Percentiles rank a stretch among this genome's conserved stretches.
phyloP scores from a whole-genome alignment of 2,888 invertebrate genomes.

The Mythimna pallens region DNA sequence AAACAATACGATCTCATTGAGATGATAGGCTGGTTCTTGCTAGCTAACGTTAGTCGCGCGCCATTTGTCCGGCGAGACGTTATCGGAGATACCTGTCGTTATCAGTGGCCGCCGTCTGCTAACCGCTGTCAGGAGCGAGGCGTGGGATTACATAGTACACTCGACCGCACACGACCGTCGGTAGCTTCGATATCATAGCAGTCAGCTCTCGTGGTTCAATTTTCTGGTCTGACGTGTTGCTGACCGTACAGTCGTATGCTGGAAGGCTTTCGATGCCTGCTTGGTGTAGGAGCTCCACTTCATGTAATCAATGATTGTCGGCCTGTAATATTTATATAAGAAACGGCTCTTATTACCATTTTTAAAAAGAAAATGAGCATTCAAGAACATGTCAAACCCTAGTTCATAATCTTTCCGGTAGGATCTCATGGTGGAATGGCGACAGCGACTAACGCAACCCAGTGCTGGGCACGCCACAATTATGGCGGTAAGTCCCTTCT shows the following conservation, averaged over 20 bases:
- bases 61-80: slow-evolving; percentile 32
- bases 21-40: slow-evolving; percentile 4
- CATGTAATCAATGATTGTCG: background rate
- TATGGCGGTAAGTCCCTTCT: no score
- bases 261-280: background rate
- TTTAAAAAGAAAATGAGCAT: no score
- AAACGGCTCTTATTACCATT: no score
- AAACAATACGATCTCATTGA: background rate
- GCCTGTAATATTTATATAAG: no score
- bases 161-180: no score
- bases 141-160: slow-evolving; percentile 10
- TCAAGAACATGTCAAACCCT: no score
- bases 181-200: background rate
- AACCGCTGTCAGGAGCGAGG: slow-evolving; percentile 22
- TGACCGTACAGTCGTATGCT: background rate
- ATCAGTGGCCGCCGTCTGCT: slow-evolving; percentile 27
- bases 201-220: no score
- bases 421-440: no score
- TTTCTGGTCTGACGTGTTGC: background rate
- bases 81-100: slow-evolving; percentile 27
- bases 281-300: background rate
- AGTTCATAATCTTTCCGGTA: no score
- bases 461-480: no score
- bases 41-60: slow-evolving; percentile 11
- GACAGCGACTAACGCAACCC: no score